These are phyloP conservation scores for Nemurella pictetii DNA, from an alignment of 2,888 invertebrate genomes.

Conservation along the genomic window DNA sequence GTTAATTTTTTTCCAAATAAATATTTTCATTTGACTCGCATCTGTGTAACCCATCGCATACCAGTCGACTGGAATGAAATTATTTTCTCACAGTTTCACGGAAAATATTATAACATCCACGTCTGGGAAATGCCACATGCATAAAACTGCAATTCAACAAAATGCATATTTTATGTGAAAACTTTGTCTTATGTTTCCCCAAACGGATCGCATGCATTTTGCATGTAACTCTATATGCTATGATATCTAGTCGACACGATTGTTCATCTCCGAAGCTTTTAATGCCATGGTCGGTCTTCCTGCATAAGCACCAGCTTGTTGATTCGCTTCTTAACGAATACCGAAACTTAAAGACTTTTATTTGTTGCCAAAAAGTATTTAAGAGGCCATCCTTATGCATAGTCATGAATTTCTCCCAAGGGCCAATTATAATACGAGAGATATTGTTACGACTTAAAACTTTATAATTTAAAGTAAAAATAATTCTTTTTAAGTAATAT, in stretches of 20 bases:
- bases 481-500: background rate
- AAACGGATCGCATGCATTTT: background rate
- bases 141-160: conserved; percentile 23
- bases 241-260: background rate
- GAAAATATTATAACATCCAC: background rate
- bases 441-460: background rate
- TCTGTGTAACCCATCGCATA: background rate
- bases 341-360: background rate
- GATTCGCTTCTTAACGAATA: background rate
- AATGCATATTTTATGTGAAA: conserved; percentile 7
- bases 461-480: background rate
- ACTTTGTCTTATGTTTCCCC: conserved; percentile 1
- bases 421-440: background rate
- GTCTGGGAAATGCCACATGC: conserved; percentile 5
- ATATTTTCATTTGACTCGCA: background rate
- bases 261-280: background rate
- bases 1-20: background rate
- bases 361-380: background rate
- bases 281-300: background rate
- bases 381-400: background rate
- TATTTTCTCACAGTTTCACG: background rate
- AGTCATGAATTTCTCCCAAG: background rate
- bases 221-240: background rate
- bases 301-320: background rate
- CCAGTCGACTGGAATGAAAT: background rate